Percentiles rank a stretch among this genome's conserved stretches.
phyloP scores from a whole-genome alignment of 2,888 invertebrate species.

The Villa cingulata region DNA sequence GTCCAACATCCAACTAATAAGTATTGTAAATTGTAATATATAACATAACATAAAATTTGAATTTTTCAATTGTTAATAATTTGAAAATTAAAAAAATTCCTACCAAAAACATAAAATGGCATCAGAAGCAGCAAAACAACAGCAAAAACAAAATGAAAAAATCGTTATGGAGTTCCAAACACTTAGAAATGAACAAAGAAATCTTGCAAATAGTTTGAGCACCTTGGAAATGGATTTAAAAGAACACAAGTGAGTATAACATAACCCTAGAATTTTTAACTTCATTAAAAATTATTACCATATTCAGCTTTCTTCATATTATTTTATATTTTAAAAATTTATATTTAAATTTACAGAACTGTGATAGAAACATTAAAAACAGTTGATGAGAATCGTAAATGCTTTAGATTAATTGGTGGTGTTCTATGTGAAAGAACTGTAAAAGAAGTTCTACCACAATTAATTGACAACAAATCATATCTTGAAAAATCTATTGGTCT shows the following conservation, averaged over 20 bases:
- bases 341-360: slow-evolving; percentile 44
- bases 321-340: no score
- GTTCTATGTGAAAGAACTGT: slow-evolving; percentile 87
- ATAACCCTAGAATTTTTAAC: slow-evolving; percentile 16
- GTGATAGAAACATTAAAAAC: slow-evolving; percentile 85
- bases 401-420: slow-evolving; percentile 88
- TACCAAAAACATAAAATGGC: no score
- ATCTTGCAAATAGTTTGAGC: slow-evolving; percentile 72
- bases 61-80: no score
- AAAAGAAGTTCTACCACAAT: slow-evolving; percentile 74
- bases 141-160: slow-evolving; percentile 49
- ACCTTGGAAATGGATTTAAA: slow-evolving; percentile 90
- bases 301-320: no score
- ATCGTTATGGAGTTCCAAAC: slow-evolving; percentile 77
- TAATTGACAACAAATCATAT: slow-evolving; percentile 66
- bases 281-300: background rate
- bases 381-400: slow-evolving; percentile 71
- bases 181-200: slow-evolving; percentile 75
- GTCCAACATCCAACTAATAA: no score
- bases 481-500: slow-evolving; percentile 64
- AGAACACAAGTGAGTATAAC: slow-evolving; percentile 80
- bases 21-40: no score
- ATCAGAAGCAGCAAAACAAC: slow-evolving; percentile 27
- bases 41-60: no score
- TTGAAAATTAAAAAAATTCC: no score